Evolutionary conservation across 1,140 invertebrate species (phyloP).

Genomic region (Heliconius congener): DNA sequence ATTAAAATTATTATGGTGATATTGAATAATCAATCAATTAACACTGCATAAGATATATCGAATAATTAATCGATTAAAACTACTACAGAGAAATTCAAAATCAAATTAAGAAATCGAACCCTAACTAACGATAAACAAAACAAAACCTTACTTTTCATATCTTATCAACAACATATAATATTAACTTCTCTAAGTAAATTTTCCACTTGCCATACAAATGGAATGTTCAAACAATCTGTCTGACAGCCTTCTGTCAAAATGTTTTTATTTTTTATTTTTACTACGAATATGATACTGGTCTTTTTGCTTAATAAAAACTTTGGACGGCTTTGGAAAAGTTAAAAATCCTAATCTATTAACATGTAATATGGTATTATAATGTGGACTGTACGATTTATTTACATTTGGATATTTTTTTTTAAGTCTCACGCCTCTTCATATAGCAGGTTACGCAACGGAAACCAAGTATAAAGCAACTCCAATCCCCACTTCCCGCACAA

Average conservation of each 20-base stretch:
- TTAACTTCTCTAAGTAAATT: conserved; percentile 22
- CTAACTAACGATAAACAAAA: conserved; percentile 5
- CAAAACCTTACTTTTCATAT: conserved; percentile 5
- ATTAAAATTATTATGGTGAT: not conserved
- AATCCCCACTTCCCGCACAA: too few species aligned
- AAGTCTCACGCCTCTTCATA: too few species aligned
- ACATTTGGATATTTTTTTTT: not conserved
- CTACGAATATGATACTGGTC: conserved; percentile 17
- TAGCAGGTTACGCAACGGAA: too few species aligned
- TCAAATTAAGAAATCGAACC: not conserved
- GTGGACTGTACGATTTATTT: conserved; percentile 3
- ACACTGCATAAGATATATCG: not conserved
- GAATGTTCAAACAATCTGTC: conserved; percentile 29
- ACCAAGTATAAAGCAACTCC: too few species aligned
- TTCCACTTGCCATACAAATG: conserved; percentile 25
- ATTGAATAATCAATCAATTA: not conserved
- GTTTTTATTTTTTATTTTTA: conserved; percentile 11
- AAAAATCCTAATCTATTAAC: conserved; percentile 28
- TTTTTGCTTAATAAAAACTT: conserved; percentile 31
- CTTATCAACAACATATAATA: conserved; percentile 20
- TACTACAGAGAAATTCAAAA: not conserved
- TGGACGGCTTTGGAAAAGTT: conserved; percentile 49
- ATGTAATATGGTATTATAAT: conserved; percentile 6
- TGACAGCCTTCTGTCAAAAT: conserved; percentile 35
- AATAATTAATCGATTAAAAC: not conserved